A percentile compares a stretch with the other conserved stretches of the same genome.
Evolutionary conservation across 2,888 invertebrate genomes (phyloP).

Genomic region (Acrobasis suavella): DNA sequence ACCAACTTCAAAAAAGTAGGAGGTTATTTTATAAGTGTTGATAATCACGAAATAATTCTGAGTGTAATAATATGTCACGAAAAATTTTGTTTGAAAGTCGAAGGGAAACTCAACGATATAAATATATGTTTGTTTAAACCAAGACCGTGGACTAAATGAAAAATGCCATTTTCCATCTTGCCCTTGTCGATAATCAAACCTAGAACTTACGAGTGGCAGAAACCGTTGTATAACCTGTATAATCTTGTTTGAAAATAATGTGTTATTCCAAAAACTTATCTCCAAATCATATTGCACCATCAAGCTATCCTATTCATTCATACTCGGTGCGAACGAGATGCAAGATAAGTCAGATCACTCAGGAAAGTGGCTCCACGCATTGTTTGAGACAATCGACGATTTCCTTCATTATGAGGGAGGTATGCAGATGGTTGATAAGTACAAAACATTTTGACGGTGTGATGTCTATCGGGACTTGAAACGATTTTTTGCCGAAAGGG

Average conservation of each 20-base stretch:
- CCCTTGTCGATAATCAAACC: too few species aligned
- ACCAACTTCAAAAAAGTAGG: too few species aligned
- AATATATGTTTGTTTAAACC: too few species aligned
- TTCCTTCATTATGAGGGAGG: constrained; percentile 68
- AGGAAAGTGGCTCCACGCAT: constrained; percentile 42
- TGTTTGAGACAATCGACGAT: constrained; percentile 72
- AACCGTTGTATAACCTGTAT: too few species aligned
- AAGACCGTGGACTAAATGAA: too few species aligned
- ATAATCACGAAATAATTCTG: too few species aligned
- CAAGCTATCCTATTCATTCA: constrained; percentile 36
- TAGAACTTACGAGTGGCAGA: too few species aligned
- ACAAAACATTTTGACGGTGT: constrained; percentile 74
- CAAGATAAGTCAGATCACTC: constrained; percentile 34
- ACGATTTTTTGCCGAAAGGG: background rate
- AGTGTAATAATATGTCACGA: too few species aligned
- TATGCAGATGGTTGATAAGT: constrained; percentile 67
- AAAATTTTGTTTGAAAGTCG: too few species aligned
- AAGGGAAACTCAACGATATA: too few species aligned
- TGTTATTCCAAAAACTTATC: background rate
- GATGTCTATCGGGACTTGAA: constrained; percentile 32
- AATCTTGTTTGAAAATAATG: background rate
- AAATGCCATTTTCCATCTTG: too few species aligned
- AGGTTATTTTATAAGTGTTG: too few species aligned
- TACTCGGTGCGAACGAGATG: constrained; percentile 26
- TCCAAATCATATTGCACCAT: constrained; percentile 11